Conservation (phyloP, 2,797 vertebrate species). For the Pantherophis alleghaniensis region DNA sequence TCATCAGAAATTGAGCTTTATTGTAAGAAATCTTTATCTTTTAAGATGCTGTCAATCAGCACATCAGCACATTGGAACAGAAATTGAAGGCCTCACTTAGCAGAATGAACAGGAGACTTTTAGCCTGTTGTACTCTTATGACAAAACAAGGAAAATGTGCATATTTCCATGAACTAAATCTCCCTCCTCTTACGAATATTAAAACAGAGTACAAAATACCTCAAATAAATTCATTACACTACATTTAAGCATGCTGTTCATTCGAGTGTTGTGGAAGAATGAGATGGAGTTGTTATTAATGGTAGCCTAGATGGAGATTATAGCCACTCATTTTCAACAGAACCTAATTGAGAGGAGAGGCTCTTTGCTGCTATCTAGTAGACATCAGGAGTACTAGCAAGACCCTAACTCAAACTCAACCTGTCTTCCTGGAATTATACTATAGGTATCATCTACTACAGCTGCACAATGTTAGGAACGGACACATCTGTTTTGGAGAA, state of each 20-base stretch:
- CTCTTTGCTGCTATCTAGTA: neutral
- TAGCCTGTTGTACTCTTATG: neutral
- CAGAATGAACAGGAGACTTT: neutral
- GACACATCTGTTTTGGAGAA: neutral
- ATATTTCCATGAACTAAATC: neutral
- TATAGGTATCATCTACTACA: neutral
- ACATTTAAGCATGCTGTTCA: neutral
- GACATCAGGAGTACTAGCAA: neutral
- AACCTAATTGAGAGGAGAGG: neutral
- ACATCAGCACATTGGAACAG: neutral
- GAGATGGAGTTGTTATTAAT: neutral
- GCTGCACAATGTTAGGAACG: neutral
- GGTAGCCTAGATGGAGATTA: neutral
- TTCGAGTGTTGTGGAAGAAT: neutral
- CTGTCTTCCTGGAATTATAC: neutral
- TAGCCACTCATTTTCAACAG: neutral
- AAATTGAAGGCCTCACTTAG: neutral
- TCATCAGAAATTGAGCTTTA: neutral
- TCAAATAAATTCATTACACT: neutral
- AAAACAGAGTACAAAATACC: neutral
- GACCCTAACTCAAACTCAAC: neutral
- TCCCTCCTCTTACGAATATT: neutral
- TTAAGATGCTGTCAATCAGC: neutral
- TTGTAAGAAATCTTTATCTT: neutral
- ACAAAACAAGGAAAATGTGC: neutral